Evolutionary conservation across 2,113 vertebrate species (phyloP).

Genomic region (Aramus guarauna): DNA sequence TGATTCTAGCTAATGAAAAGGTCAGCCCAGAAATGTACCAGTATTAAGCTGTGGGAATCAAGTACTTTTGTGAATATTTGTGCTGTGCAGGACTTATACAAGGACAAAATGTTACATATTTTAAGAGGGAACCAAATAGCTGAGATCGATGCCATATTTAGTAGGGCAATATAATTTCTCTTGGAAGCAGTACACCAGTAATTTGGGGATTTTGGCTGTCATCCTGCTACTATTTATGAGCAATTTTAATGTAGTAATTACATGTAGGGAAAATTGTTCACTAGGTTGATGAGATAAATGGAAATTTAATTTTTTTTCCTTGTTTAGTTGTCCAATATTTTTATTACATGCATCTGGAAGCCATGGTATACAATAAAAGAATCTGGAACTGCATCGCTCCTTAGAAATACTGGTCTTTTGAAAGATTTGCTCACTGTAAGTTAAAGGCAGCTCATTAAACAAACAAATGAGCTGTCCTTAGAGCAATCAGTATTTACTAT

Average conservation of each 20-base stretch:
- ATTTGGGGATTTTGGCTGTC: constrained; percentile 55
- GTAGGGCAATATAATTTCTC: not conserved
- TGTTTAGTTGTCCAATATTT: not conserved
- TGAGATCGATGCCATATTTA: not conserved
- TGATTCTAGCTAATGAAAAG: not conserved
- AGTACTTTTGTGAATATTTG: not conserved
- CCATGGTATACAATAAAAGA: not conserved
- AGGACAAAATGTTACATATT: not conserved
- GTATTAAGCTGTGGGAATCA: not conserved
- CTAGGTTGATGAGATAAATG: constrained; percentile 28
- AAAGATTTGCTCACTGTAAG: constrained; percentile 34
- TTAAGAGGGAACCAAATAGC: not conserved
- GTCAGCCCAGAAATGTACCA: not conserved
- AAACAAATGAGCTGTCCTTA: constrained; percentile 52
- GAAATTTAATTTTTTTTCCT: not conserved
- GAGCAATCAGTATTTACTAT: constrained; percentile 61
- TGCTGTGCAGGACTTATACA: not conserved
- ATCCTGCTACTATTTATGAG: constrained; percentile 24
- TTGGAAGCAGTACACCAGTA: constrained; percentile 26
- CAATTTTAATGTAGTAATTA: constrained; percentile 40
- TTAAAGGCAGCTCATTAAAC: constrained; percentile 61
- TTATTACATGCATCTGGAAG: not conserved
- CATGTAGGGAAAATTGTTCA: not conserved
- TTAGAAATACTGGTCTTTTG: constrained; percentile 29
- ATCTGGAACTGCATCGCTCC: not conserved